Evolutionary conservation across 1,140 invertebrate species (phyloP), one percentile per base, ranked within the genome.

Genomic region (Psilanteris sp.): DNA sequence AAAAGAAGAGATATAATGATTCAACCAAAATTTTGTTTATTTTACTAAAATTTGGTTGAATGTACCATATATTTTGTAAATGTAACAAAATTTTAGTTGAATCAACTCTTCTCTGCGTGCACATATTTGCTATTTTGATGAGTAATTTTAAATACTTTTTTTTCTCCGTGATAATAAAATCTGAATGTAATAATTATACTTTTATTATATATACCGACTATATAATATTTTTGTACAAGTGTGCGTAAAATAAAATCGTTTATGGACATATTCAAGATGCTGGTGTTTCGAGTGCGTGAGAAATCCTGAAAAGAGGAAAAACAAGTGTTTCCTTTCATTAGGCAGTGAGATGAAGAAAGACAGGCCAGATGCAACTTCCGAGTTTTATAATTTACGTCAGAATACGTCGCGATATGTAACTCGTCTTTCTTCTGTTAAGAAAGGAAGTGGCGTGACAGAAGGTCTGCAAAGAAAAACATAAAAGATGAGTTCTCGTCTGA

Each of bases 321-420:
- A 41, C 18, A 31, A 43, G 22, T 10, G 22, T 27, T 4, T 4
- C 3, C 8, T 16, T 36, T 16, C 1, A 6, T n/a, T 1, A 1
- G 15, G 4, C 8, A 0, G 9, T 3, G 3, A 43, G 20, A 43
- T 29, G 41, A 44, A 15, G 14, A 15, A 14, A 44, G 4, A 15
- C 5, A 44, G 41, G 16, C 46, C 31, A 50, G 46, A 50, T 50
- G 46, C 16, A 16, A 50, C 18, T 50, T 50, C 27, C 46, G 29
- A 34, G 31, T 52, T 37, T 37, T 36, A 15, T 48, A 24, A 36
- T 52, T 46, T 46, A 46, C 44, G 37, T 43, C 37, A 43, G 20
- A 24, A 26, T 26, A 13, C 20, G 13, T 13, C 20, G 20, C 37
- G 37, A 22, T 15, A 31, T 31, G 24, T 10, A 31, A 46, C 14